Evolutionary conservation across 2,113 vertebrate species (phyloP).

Genomic region (Glaucidium brasilianum): DNA sequence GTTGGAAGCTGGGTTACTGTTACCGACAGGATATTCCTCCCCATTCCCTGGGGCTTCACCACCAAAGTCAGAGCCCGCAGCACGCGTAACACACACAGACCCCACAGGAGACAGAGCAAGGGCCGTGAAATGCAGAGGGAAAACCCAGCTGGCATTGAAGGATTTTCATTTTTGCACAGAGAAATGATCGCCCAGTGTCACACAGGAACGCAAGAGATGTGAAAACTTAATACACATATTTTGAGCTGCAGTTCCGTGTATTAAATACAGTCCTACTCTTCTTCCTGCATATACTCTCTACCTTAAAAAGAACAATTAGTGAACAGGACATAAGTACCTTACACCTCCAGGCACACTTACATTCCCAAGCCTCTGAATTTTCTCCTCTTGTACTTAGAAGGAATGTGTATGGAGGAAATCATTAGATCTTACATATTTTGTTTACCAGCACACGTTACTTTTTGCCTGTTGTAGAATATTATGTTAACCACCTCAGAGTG

Average conservation of each 20-base stretch:
- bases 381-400: background rate
- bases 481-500: constrained; percentile 18
- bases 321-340: background rate
- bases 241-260: background rate
- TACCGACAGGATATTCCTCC: background rate
- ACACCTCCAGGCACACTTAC: background rate
- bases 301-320: background rate
- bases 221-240: background rate
- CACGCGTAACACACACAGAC: background rate
- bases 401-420: background rate
- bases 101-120: background rate
- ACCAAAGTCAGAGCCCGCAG: background rate
- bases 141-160: background rate
- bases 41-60: background rate
- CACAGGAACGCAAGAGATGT: background rate
- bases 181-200: background rate
- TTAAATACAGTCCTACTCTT: background rate
- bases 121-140: background rate
- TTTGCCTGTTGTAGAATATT: constrained; percentile 53
- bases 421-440: background rate
- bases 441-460: background rate
- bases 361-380: background rate
- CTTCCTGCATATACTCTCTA: too few relatives aligned
- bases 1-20: background rate
- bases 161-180: background rate